Evolutionary conservation across 2,888 invertebrate genomes (phyloP), one percentile per base, ranked within the genome.

Genomic region (Macaria liturata): DNA sequence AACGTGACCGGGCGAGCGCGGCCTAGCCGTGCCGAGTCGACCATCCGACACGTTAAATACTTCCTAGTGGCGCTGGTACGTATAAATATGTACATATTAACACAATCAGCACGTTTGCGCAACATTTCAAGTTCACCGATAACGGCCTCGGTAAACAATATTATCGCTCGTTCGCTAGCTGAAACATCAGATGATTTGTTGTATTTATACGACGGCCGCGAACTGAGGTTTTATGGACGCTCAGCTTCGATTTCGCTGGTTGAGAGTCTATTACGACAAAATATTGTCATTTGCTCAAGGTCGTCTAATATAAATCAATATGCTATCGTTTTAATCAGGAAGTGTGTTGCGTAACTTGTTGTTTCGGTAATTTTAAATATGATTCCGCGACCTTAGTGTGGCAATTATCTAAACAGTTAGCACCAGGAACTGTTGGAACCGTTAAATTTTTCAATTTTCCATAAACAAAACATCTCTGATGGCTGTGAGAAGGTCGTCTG

Each of bases 61-160:
- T 88, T 88, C 87, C 87, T 84, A 74, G 42, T 9, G 9, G 8
- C 42, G 34, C 34, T 37, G 7, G 80, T 86, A 78, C 71, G 71
- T 76, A 79, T 75, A 72, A 72, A 72, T 73, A 75, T 70, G 67
- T 76, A 78, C 78, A 78, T 74, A 81, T 81, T 80, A 85, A 79
- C 75, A 79, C 76, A 78, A 81, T 82, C 73, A 75, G 76, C 78
- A 76, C 72, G 74, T 73, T 73, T 74, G 76, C 76, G 76, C 72
- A 78, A 76, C 73, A 72, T 82, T 84, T 86, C 86, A 87, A 87
- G 87, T 85, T 84, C 83, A 85, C 72, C 81, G 84, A 84, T 84
- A 84, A 86, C 80, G 76, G 71, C 74, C 72, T 74, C 74, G 67
- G 74, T 73, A 82, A 79, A 83, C 75, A 78, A 73, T 78, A 78